Percentiles rank a stretch among this genome's conserved stretches.
Conservation (phyloP, 1,140 invertebrate species). For the Batillaria attramentaria region DNA sequence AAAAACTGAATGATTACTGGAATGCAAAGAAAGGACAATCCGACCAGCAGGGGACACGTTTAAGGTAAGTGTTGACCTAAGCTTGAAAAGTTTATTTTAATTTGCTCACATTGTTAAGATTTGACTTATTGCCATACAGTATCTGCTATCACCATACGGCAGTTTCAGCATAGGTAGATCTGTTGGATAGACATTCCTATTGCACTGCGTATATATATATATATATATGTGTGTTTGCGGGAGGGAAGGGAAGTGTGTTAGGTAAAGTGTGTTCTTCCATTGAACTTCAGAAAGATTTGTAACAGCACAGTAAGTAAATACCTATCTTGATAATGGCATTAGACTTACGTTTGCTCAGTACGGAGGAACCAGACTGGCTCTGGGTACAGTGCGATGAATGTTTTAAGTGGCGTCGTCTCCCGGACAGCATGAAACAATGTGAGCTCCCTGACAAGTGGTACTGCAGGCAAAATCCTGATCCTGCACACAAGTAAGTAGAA, state of each 20-base stretch:
- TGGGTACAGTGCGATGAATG: slow-evolving; percentile 67
- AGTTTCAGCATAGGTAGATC: background rate
- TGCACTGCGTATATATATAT: background rate
- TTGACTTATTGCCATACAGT: background rate
- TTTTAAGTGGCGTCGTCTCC: slow-evolving; percentile 61
- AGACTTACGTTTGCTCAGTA: background rate
- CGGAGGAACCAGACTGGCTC: slow-evolving; percentile 53
- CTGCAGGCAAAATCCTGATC: slow-evolving; percentile 66
- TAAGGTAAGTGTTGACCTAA: background rate
- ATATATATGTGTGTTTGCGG: too few relatives aligned
- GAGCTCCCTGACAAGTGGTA: slow-evolving; percentile 67
- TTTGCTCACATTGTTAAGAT: background rate
- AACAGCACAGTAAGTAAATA: background rate
- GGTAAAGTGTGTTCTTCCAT: background rate
- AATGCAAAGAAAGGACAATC: slow-evolving; percentile 51
- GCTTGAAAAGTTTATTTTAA: background rate
- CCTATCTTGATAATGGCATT: background rate
- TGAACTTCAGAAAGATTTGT: background rate
- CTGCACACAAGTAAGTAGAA: slow-evolving; percentile 69
- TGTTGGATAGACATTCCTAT: background rate
- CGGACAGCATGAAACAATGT: slow-evolving; percentile 45
- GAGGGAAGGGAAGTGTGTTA: background rate
- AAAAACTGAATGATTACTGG: slow-evolving; percentile 65
- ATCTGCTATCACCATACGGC: background rate
- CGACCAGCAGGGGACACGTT: background rate